A percentile compares a stretch with the other conserved stretches of the same genome.
These are phyloP conservation scores for Aramus guarauna DNA, from an alignment of 2,113 vertebrate species.

Conservation along the genomic window DNA sequence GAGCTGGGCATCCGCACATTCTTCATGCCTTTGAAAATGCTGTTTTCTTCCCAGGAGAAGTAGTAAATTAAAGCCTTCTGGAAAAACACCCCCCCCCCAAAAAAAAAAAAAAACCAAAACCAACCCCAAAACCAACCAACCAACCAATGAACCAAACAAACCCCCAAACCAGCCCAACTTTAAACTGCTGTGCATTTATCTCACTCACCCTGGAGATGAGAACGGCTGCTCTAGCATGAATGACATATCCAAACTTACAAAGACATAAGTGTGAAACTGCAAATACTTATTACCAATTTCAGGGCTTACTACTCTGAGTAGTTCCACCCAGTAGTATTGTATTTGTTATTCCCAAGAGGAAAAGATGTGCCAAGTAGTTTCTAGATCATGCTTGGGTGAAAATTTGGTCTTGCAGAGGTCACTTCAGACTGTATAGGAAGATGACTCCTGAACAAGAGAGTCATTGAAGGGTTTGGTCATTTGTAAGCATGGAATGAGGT, in stretches of 20 bases:
- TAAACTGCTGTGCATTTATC: neutral
- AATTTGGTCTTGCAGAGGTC: neutral
- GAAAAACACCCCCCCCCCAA: too few relatives aligned
- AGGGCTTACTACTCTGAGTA: neutral
- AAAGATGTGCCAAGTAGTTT: neutral
- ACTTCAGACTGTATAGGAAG: neutral
- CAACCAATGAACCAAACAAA: neutral
- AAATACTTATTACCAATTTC: neutral
- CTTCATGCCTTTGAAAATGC: slow-evolving; percentile 4
- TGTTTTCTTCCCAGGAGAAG: neutral
- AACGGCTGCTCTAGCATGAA: neutral
- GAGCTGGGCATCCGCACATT: accelerated
- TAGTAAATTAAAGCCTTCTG: slow-evolving; percentile 5
- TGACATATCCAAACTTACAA: neutral
- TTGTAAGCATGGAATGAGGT: neutral
- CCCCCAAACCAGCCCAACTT: neutral
- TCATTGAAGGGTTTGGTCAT: neutral
- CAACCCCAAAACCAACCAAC: too few relatives aligned
- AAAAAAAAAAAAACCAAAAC: too few relatives aligned
- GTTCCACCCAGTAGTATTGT: neutral
- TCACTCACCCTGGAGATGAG: neutral
- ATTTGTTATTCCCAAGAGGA: neutral
- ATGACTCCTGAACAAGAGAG: neutral
- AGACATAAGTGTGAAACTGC: neutral
- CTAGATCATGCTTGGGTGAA: neutral